phyloP scores from a whole-genome alignment of 2,797 vertebrate genomes.

The Emys orbicularis region DNA sequence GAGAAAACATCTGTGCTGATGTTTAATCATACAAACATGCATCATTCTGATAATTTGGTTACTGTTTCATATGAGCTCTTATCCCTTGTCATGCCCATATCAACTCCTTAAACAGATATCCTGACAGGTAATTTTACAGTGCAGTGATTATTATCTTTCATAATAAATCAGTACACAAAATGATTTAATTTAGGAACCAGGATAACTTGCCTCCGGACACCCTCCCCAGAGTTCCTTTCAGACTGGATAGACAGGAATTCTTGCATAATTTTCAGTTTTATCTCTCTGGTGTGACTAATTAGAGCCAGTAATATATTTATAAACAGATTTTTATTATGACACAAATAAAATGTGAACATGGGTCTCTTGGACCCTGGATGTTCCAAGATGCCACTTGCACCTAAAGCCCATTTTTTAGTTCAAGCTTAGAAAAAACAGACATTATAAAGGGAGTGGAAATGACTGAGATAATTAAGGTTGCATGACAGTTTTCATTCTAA shows the following conservation, averaged over 20 bases:
- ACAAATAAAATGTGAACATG: neutral
- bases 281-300: constrained; percentile 34
- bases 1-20: neutral
- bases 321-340: constrained; percentile 6
- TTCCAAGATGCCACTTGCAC: neutral
- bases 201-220: neutral
- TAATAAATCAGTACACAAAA: constrained; percentile 9
- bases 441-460: neutral
- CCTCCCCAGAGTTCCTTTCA: neutral
- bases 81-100: constrained; percentile 8
- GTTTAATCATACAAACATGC: neutral
- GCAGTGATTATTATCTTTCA: neutral
- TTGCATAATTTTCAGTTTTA: constrained; percentile 20
- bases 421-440: neutral
- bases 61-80: neutral
- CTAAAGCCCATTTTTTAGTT: neutral
- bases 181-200: constrained; percentile 24
- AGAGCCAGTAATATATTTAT: constrained; percentile 27
- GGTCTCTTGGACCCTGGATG: neutral
- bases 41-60: neutral
- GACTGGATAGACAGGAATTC: constrained; percentile 52
- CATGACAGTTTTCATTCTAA: neutral
- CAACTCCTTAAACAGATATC: neutral
- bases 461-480: neutral
- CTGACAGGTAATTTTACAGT: constrained; percentile 8